A percentile compares a stretch with the other conserved stretches of the same genome.
Evolutionary conservation across 2,113 vertebrate species (phyloP).

Genomic region (Corythornis vintsioides): DNA sequence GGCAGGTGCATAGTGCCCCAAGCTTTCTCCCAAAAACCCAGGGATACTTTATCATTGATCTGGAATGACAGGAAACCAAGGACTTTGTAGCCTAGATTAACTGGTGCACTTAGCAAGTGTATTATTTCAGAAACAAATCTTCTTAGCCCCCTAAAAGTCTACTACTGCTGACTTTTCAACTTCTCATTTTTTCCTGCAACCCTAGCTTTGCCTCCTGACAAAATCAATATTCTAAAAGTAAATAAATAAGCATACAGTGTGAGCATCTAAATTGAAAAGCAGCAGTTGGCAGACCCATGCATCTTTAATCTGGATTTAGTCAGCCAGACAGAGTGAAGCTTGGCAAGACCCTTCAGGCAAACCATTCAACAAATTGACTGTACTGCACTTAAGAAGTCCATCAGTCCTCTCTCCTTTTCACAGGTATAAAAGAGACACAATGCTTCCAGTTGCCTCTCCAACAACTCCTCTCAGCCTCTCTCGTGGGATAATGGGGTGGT

Average conservation of each 20-base stretch:
- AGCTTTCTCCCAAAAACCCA: neutral
- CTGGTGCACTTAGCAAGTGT: neutral
- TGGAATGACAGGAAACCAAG: neutral
- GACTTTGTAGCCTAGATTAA: neutral
- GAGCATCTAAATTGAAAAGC: conserved; percentile 16
- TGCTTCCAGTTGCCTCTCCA: neutral
- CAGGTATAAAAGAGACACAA: neutral
- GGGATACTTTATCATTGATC: neutral
- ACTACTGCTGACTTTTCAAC: neutral
- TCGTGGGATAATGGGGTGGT: neutral
- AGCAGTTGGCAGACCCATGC: conserved; percentile 1
- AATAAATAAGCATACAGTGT: conserved; percentile 7
- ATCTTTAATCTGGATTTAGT: conserved; percentile 47
- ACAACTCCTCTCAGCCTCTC: neutral
- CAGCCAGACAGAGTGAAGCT: neutral
- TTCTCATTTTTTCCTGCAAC: neutral
- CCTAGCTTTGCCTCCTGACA: neutral
- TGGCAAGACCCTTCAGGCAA: conserved; percentile 4
- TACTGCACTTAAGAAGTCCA: neutral
- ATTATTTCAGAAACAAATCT: conserved; percentile 5
- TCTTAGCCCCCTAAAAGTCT: neutral
- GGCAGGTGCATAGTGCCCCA: neutral
- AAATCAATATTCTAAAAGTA: conserved; percentile 57
- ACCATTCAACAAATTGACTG: neutral
- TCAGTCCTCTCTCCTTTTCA: neutral